Base-by-base conservation (phyloP, 2,113 vertebrate species). In the Elgaria multicarinata region DNA sequence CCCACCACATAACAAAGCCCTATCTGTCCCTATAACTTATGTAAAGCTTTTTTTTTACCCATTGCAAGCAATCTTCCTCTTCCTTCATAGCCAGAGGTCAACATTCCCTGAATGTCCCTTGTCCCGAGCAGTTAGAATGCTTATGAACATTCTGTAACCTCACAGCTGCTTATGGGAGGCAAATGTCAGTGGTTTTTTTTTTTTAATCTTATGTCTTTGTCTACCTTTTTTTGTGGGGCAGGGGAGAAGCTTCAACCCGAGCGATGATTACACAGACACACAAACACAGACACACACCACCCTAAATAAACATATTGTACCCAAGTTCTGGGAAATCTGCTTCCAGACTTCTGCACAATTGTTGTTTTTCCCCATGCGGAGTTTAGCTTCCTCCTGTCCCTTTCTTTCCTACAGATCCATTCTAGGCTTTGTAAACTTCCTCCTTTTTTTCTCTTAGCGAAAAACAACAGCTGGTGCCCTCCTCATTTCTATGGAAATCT, bases 391-490 rank as follows among this genome's bases (percentile, higher is more conserved):
- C 13, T 58, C 62, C 42, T 46, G 0, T 2, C 20, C 18, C 67
- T 33, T 0, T 10, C 67, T 83, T 85, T 2, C 74, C 50, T 91
- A 36, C 67, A 46, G 90, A 90, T 42, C 28, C 16, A 71, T 55
- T 87, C 83, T 64, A 24, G 71, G 31, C n/a, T 74, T 64, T 69
- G 2, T 86, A 85, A 74, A 85, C 89, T 90, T 89, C 92, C 87
- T 87, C 71, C 46, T 46, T 26, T 36, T 18, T 85, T 74, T 85
- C 78, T 33, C 72, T 0, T 28, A 28, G 53, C 20, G 55, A 53
- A 94, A 39, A 85, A 79, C 81, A 90, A 39, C 92, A 95, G 87
- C 88, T 95, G 92, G 14, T 92, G 81, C 55, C 50, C 64, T 87
- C 64, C 22, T 3, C 31, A 1, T 93, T 74, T 91, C 89, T 86